A percentile compares a stretch with the other conserved stretches of the same genome.
Evolutionary conservation across 2,797 vertebrate genomes (phyloP).

Genomic region (Enteromius treurensis): DNA sequence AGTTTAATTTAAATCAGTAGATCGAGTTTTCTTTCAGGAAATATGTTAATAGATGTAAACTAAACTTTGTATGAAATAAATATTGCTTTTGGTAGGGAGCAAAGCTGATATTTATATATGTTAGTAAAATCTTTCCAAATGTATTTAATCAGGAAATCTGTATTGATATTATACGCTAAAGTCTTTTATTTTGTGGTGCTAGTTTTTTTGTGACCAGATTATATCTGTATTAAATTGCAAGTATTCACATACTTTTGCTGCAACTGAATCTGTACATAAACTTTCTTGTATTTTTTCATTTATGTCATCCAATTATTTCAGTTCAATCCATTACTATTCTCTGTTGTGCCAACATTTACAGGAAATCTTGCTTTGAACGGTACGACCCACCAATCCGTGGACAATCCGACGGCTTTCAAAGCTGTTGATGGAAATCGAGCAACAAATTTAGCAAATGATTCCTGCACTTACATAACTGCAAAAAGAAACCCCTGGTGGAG

Average conservation of each 20-base stretch:
- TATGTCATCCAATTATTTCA: not conserved
- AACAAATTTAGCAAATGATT: not conserved
- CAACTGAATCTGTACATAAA: not conserved
- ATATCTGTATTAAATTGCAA: too few species aligned
- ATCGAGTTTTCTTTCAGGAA: too few species aligned
- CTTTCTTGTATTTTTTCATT: not conserved
- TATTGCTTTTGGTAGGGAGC: too few species aligned
- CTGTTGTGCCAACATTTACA: not conserved
- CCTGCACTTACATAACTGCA: constrained; percentile 1
- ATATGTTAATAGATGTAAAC: too few species aligned
- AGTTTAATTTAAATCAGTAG: too few species aligned
- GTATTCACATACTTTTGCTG: not conserved
- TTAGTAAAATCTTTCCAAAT: not conserved
- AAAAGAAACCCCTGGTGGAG: constrained; percentile 20
- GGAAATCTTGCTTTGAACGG: constrained; percentile 17
- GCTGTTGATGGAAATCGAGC: constrained; percentile 23
- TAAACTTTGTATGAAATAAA: too few species aligned
- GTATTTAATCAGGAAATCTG: not conserved
- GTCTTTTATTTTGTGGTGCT: not conserved
- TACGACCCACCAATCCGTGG: not conserved
- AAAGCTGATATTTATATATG: not conserved
- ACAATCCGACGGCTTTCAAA: not conserved
- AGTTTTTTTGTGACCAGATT: not conserved
- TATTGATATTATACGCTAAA: not conserved
- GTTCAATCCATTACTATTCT: not conserved